These are phyloP conservation scores for Tetramorium alpestre DNA, from an alignment of 1,140 invertebrate genomes.

Conservation along the genomic window DNA sequence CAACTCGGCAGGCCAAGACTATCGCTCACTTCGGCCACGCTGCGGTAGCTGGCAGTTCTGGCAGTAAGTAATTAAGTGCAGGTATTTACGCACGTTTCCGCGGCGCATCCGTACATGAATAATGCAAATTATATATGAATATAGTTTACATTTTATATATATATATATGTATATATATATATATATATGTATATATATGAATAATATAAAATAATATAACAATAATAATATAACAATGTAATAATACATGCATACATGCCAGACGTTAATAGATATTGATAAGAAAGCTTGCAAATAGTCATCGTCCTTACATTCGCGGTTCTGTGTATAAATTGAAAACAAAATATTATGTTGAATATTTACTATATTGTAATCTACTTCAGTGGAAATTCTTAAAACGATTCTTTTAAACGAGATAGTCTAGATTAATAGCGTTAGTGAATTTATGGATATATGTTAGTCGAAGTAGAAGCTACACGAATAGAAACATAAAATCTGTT, in stretches of 20 bases:
- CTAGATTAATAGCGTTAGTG: background rate
- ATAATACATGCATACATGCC: slow-evolving; percentile 2
- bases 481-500: background rate
- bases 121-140: slow-evolving; percentile 44
- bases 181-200: background rate
- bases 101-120: slow-evolving; percentile 66
- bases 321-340: background rate
- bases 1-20: slow-evolving; percentile 58
- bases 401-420: background rate
- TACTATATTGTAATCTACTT: background rate
- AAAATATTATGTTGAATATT: background rate
- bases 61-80: slow-evolving; percentile 76
- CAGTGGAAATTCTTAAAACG: background rate
- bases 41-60: slow-evolving; percentile 74
- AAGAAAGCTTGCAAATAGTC: slow-evolving; percentile 2
- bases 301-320: background rate
- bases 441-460: background rate
- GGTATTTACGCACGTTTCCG: slow-evolving; percentile 75
- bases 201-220: background rate
- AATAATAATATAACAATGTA: background rate
- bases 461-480: background rate
- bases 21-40: slow-evolving; percentile 66
- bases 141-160: too few species aligned
- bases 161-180: background rate
- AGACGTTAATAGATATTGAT: slow-evolving; percentile 64